Base-by-base conservation (phyloP, 2,113 vertebrate species). In the Melanerpes aurifrons region DNA sequence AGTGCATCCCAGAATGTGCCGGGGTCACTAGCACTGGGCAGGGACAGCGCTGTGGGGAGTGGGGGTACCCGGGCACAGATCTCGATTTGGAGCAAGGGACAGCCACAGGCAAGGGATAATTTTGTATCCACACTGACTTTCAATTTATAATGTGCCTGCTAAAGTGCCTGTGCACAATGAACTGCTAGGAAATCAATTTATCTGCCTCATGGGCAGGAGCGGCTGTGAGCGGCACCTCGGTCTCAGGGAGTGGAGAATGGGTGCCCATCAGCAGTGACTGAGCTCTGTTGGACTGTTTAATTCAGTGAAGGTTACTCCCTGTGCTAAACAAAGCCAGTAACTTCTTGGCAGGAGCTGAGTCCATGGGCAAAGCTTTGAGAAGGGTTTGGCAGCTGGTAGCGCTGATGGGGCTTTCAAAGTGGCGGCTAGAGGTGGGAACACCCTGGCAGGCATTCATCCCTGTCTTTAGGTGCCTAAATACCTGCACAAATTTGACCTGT, bases 1-100 rank as follows among this genome's bases (percentile, higher is more conserved):
- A 3, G 57, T 0, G 1, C 0, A 1, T 64, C 62, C 64, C 4
- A 1, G 15, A 1, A 3, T 0, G 2, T 57, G 73, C 62, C 56
- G 75, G 50, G 68, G 45, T 82, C 35, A 28, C 26, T 31, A 8
- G 45, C 0, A 2, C 76, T 13, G 72, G 80, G 20, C 9, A 2
- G 35, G 45, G 58, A 66, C 63, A 67, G 57, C 8, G 31, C 76
- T 21, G 1, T 0, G 32, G 61, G 10, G 4, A 14, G 22, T 2
- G 6, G 67, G 77, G 61, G 16, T 15, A 82, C 21, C 40, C 1
- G 3, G 75, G 68, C 54, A 47, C 10, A 3, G 15, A 57, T 20
- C 54, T 58, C 10, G 1, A 63, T 66, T 47, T 0, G 1, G n/a
- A 74, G 47, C 2, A 5, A 82, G 12, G 67, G 81, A 68, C 0